phyloP scores from a whole-genome alignment of 2,797 vertebrate species.

The Staurois parvus region DNA sequence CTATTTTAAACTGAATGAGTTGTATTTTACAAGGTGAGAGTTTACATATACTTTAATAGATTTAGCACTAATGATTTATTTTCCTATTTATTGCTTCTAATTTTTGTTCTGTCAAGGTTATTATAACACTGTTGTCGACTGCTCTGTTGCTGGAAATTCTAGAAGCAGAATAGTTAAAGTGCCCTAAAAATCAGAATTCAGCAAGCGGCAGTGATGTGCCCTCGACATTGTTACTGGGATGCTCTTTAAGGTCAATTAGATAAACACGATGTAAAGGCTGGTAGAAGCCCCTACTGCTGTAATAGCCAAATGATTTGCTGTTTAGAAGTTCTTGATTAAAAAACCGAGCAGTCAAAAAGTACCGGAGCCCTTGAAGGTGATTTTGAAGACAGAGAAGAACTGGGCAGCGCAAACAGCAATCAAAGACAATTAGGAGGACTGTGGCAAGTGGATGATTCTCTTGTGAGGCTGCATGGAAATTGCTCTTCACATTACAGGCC shows the following conservation, averaged over 20 bases:
- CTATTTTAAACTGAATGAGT: no score
- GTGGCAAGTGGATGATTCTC: constrained; percentile 78
- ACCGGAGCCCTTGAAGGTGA: constrained; percentile 73
- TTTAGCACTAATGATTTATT: no score
- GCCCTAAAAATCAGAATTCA: constrained; percentile 68
- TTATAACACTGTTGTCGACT: not conserved
- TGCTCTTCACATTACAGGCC: constrained; percentile 77
- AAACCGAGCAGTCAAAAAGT: constrained; percentile 70
- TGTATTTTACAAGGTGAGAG: no score
- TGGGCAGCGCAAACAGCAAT: constrained; percentile 79
- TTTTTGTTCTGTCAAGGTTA: no score
- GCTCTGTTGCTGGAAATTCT: not conserved
- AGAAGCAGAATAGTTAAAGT: constrained; percentile 15
- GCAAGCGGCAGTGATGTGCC: constrained; percentile 63
- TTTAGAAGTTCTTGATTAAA: constrained; percentile 75
- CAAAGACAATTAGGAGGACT: constrained; percentile 82
- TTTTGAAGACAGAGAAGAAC: constrained; percentile 74
- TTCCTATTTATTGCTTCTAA: no score
- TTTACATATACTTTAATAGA: no score
- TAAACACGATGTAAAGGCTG: constrained; percentile 70
- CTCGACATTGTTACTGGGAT: constrained; percentile 67
- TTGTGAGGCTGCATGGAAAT: constrained; percentile 76
- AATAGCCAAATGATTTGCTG: constrained; percentile 70
- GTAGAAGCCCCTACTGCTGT: constrained; percentile 64
- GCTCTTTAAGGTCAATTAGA: constrained; percentile 74